These are phyloP conservation scores for Xiphorhynchus erythropygius DNA, from an alignment of 2,797 vertebrate genomes.

Conservation along the genomic window DNA sequence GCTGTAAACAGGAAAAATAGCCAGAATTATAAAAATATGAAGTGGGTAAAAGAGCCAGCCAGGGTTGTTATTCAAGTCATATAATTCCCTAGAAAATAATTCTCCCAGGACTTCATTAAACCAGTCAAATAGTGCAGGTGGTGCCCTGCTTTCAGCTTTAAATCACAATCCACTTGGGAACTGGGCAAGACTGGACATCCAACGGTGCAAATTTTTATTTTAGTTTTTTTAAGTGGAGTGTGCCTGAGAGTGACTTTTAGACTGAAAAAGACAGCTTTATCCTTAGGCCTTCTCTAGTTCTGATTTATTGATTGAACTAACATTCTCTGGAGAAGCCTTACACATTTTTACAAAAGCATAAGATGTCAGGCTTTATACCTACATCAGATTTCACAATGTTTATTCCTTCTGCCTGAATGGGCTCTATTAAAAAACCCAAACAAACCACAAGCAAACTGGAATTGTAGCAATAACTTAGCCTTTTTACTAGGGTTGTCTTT, in stretches of 20 bases:
- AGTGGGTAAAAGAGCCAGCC: not conserved
- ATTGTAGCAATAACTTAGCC: not conserved
- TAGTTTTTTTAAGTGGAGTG: not conserved
- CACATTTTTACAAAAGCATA: not conserved
- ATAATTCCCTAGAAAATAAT: slow-evolving; percentile 37
- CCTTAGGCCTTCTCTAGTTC: not conserved
- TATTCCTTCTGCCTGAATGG: slow-evolving; percentile 1
- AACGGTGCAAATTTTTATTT: not conserved
- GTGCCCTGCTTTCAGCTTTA: slow-evolving; percentile 22
- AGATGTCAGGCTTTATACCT: not conserved
- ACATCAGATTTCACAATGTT: not conserved
- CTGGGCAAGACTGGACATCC: not conserved
- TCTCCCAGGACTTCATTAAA: slow-evolving; percentile 30
- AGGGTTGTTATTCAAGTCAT: slow-evolving; percentile 21
- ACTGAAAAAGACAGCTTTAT: not conserved
- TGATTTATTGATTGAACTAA: not conserved
- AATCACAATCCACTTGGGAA: slow-evolving; percentile 29
- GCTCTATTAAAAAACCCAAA: not conserved
- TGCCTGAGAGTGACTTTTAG: not conserved
- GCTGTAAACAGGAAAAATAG: slow-evolving; percentile 7
- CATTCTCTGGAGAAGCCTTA: not conserved
- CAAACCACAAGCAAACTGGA: not conserved
- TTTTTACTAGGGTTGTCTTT: not conserved
- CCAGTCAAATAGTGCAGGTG: not conserved
- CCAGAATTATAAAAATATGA: not conserved